Evolutionary conservation across 2,797 vertebrate species (phyloP), one percentile per base, ranked within the genome.

Genomic region (Atherinosoma microstoma): DNA sequence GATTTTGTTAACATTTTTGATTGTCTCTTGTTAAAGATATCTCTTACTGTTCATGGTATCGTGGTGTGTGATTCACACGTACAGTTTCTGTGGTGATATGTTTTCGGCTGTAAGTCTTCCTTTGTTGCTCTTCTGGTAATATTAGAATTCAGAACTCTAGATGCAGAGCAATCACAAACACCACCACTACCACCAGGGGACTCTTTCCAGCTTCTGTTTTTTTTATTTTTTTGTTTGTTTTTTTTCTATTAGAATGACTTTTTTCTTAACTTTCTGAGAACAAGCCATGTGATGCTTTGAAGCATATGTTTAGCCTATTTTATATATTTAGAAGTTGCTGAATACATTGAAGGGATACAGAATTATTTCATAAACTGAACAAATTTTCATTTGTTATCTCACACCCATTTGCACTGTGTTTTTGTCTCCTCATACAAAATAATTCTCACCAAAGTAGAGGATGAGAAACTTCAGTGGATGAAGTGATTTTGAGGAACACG

Each of bases 211-310:
- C 85, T 90, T 89, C 70, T 49, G 18, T 20, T 47, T n/a, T 45
- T 0, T 22, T 22, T 49, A n/a, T 81, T 57, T 8, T 35, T 35
- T 35, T 35, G 5, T 35, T 35, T 36, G 80, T 84, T 72, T 86
- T 73, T 92, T 87, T 85, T 64, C 75, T 88, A 83, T 84, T 87
- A 70, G 66, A 85, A 87, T 89, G 42, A 80, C 81, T 92, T 92
- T 84, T 85, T 58, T 73, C 76, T 86, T 70, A 76, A 89, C 86
- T 89, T 93, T 93, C 82, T 84, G 86, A 94, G 84, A 90, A 95
- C 88, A 95, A 95, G 94, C 94, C 94, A 95, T 95, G 92, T 80
- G 90, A 94, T 91, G 91, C 92, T 94, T 94, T 86, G 77, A 84
- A 89, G 92, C 92, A 92, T 94, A 87, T 72, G 78, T 94, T 94